These are phyloP conservation scores for Apodemus speciosus DNA, from an alignment of 2,113 vertebrate species.

Conservation along the genomic window DNA sequence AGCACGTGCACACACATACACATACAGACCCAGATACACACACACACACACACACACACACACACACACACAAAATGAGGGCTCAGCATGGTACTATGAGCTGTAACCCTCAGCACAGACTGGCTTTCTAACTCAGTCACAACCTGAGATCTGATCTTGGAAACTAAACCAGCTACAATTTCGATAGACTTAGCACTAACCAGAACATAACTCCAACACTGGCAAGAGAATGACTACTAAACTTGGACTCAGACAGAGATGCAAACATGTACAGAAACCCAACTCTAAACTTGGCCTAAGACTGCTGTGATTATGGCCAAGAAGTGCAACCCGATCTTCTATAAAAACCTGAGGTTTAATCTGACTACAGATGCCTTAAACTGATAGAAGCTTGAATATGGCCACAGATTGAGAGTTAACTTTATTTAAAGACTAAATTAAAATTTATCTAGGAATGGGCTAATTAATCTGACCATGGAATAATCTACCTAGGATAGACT, in stretches of 20 bases:
- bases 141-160: conserved; percentile 69
- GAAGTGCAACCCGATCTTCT: conserved; percentile 65
- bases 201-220: conserved; percentile 71
- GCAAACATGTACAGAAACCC: conserved; percentile 66
- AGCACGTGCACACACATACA: neutral
- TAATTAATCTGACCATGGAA: conserved; percentile 17
- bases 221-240: conserved; percentile 71
- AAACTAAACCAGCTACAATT: conserved; percentile 76
- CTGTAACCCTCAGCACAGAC: conserved; percentile 41
- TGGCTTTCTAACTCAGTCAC: conserved; percentile 56
- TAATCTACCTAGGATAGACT: neutral
- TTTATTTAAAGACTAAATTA: conserved; percentile 45
- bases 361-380: conserved; percentile 43
- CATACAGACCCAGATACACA: neutral
- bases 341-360: conserved; percentile 62
- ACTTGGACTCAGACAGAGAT: conserved; percentile 62
- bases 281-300: conserved; percentile 54
- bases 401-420: conserved; percentile 38
- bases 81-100: conserved; percentile 54
- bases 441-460: conserved; percentile 10
- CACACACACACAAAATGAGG: conserved; percentile 37
- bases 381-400: conserved; percentile 26
- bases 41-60: neutral
- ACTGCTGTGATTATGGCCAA: conserved; percentile 57
- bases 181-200: conserved; percentile 78